Evolutionary conservation across 2,113 vertebrate species (phyloP).

Genomic region (Albula goreensis): DNA sequence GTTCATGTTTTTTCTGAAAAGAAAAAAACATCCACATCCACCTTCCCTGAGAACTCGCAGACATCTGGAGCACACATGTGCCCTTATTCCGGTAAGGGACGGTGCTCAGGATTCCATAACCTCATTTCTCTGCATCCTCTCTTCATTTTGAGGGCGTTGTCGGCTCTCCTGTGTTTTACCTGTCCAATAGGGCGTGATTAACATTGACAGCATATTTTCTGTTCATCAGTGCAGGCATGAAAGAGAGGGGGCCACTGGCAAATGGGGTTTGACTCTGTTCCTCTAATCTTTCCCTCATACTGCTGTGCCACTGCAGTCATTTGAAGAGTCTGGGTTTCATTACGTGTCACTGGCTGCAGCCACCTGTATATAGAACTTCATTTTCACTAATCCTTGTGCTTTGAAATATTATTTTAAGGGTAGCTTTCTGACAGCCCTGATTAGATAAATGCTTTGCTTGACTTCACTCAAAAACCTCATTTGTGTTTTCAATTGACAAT

Average conservation of each 20-base stretch:
- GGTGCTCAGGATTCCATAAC: not conserved
- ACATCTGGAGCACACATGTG: not conserved
- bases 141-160: not conserved
- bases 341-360: not conserved
- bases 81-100: not conserved
- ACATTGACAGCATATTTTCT: not conserved
- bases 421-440: not conserved
- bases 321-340: not conserved
- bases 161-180: not conserved
- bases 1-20: not conserved
- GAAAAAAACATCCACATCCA: not conserved
- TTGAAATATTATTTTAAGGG: not conserved
- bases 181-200: not conserved
- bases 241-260: not conserved
- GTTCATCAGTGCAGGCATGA: not conserved
- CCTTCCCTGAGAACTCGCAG: not conserved
- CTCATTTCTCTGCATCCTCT: not conserved
- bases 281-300: not conserved
- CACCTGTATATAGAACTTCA: not conserved
- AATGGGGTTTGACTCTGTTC: not conserved
- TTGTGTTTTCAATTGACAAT: not conserved
- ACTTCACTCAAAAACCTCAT: not conserved
- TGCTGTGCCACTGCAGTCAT: not conserved
- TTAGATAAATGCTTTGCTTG: not conserved
- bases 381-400: not conserved